Conservation (phyloP, 2,888 invertebrate genomes). For the Seladonia tumulorum region DNA sequence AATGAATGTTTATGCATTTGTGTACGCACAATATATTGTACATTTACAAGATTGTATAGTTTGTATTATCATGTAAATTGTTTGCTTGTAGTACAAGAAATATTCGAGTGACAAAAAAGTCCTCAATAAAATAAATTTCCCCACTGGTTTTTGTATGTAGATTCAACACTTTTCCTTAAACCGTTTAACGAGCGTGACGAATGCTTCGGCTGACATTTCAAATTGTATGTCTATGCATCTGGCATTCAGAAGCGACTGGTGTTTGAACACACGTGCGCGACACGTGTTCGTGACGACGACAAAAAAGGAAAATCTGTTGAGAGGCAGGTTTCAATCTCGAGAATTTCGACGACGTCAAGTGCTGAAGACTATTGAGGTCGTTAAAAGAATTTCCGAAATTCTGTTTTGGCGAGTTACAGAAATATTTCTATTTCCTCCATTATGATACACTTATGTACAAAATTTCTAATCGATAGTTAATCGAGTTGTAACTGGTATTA, state of each 20-base stretch:
- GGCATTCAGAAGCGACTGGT: slow-evolving; percentile 47
- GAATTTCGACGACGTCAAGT: slow-evolving; percentile 26
- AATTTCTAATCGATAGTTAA: neutral
- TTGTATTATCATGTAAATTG: slow-evolving; percentile 1
- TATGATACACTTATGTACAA: neutral
- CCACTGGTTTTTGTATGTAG: neutral
- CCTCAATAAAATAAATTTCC: neutral
- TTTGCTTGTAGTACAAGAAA: neutral
- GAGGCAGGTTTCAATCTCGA: slow-evolving; percentile 28
- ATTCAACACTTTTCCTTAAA: slow-evolving; percentile 28
- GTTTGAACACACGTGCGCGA: slow-evolving; percentile 51
- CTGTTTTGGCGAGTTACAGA: neutral
- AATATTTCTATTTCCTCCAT: neutral
- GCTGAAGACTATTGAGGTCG: neutral
- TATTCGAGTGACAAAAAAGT: neutral
- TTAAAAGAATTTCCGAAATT: neutral
- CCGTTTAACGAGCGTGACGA: slow-evolving; percentile 50
- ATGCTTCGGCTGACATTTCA: slow-evolving; percentile 44
- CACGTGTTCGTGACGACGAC: slow-evolving; percentile 49
- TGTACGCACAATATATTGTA: no score
- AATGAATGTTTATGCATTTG: no score
- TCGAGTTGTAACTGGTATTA: neutral
- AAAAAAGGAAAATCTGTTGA: slow-evolving; percentile 56
- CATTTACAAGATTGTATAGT: neutral
- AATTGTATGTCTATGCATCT: slow-evolving; percentile 52